Evolutionary conservation across 2,888 invertebrate genomes (phyloP).

Genomic region (Cacoxenus indagator): DNA sequence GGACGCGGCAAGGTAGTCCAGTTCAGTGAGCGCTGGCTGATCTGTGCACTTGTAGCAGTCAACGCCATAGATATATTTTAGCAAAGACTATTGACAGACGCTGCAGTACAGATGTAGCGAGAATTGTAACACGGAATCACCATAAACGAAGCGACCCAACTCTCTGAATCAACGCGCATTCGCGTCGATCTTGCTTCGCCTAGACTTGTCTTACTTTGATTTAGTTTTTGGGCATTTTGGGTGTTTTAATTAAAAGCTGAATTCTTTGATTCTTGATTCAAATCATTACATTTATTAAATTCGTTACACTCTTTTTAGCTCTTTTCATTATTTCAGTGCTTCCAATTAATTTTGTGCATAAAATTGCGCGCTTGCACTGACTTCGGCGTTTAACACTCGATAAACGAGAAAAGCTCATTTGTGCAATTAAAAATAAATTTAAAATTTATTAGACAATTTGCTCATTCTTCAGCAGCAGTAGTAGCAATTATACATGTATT

Average conservation of each 20-base stretch:
- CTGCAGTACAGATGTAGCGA: background rate
- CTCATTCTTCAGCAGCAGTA: too few relatives aligned
- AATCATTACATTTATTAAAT: slow-evolving; percentile 1
- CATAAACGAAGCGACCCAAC: slow-evolving; percentile 7
- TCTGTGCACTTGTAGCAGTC: slow-evolving; percentile 31
- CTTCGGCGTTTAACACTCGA: background rate
- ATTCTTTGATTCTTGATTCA: background rate
- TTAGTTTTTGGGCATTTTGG: slow-evolving; percentile 6
- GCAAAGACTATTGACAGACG: background rate
- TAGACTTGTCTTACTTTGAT: background rate
- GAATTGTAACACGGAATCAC: slow-evolving; percentile 28
- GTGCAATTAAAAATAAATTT: background rate
- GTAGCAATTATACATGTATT: slow-evolving; percentile 13
- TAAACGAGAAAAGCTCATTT: background rate
- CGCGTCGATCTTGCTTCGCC: background rate
- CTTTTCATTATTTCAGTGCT: background rate
- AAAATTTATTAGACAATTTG: slow-evolving; percentile 3
- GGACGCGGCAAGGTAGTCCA: slow-evolving; percentile 55
- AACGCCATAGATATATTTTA: slow-evolving; percentile 3
- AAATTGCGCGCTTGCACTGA: background rate
- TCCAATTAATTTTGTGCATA: background rate
- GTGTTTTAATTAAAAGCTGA: slow-evolving; percentile 16
- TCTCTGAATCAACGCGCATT: background rate
- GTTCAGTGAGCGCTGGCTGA: slow-evolving; percentile 36
- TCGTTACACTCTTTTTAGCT: background rate